Evolutionary conservation across 1,140 invertebrate genomes (phyloP), one percentile per base, ranked within the genome.

Genomic region (Drosophila subpulchrella): DNA sequence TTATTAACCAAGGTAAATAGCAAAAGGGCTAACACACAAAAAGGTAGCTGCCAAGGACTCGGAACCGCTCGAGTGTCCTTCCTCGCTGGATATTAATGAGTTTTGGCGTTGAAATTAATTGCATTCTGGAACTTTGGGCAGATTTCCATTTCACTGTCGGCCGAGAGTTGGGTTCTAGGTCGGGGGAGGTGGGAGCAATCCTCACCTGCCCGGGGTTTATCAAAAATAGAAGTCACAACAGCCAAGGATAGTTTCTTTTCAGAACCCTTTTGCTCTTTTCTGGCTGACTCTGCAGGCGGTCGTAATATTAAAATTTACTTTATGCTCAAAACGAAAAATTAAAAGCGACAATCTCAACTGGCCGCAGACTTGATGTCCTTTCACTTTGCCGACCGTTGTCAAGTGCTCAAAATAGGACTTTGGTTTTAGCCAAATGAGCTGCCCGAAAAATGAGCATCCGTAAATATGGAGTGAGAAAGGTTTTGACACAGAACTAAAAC

Each of bases 31-130:
- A 77, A 76, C 65, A 68, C 54, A 81, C 60, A 67, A 78, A 86
- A 86, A 79, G 83, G 82, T 76, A 63, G 60, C 65, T 55, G 47
- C 30, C 51, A 48, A 75, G 63, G 79, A 60, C 47, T 68, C 53
- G 53, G 79, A 53, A 20, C 65, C 47, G 57, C 61, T 74, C 57
- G 44, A 74, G 56, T 74, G 56, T 79, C 68, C 68, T 76, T 54
- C 55, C 41, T 58, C 53, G 50, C 55, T 59, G 57, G 80, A 88
- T 88, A 88, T 88, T 89, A 88, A 88, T 88, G 83, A 88, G 83
- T 88, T 88, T 88, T 89, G 83, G 76, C 83, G 84, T 88, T 88
- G 77, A 89, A 89, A 88, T 88, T 88, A 88, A 88, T 88, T 88
- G 83, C 83, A 89, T 88, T 89, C 72, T 83, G 62, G 51, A 89